Base-by-base conservation (phyloP, 2,888 invertebrate genomes). In the Anarsia innoxiella region DNA sequence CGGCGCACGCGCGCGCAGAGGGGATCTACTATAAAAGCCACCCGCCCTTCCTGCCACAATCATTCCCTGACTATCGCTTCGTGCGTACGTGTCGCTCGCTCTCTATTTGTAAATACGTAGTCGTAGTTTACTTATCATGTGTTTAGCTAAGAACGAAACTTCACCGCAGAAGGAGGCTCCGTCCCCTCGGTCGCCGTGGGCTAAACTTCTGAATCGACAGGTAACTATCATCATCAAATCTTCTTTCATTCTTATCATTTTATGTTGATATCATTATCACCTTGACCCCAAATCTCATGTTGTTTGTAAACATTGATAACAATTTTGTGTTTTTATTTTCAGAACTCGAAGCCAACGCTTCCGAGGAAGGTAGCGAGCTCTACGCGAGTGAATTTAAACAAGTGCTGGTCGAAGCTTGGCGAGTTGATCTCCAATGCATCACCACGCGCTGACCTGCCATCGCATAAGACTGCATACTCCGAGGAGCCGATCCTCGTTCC, bases 321-420 rank as follows among this genome's bases (percentile, higher is more conserved):
- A 25, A 9, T 45, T 27, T 40, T 52, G 50, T 51, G 58, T 61
- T 51, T 51, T 69, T 63, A 44, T 71, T 87, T 62, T 45, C 82
- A 89, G 89, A 79, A 78, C 58, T 68, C 80, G 43, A 88, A 86
- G 53, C 88, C 87, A 26, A 80, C 82, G 55, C 78, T 89, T 41
- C 86, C 88, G 9, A 75, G 89, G 44, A 85, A 83, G 53, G 79
- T 89, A 58, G 75, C 87, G 31, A 71, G 75, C 49, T 85, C 87
- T 19, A 82, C 88, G 53, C 85, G 87, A 49, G 86, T 90, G 62
- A 89, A 90, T 65, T 77, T 90, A 46, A 90, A 90, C 71, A 83
- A 86, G 66, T 88, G 88, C 66, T 90, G 89, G 89, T 83, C 87
- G 46, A 86, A 87, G 62, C 86, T 90, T 46, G 89, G 89, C 53